Evolutionary conservation across 2,888 invertebrate species (phyloP), one percentile per base, ranked within the genome.

Genomic region (Metopia argyrocephala): DNA sequence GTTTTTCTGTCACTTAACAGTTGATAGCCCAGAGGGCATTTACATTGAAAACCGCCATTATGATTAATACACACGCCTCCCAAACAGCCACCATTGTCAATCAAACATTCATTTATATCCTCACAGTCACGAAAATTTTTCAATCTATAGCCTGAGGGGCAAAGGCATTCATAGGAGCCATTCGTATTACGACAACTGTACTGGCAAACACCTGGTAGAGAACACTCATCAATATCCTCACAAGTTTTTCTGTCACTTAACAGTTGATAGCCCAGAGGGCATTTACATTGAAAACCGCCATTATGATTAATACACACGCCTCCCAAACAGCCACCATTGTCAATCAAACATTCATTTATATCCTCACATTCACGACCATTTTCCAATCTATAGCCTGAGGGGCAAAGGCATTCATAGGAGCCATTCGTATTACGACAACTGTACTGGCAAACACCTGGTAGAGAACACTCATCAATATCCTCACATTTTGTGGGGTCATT

Each of bases 401-500:
- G 92, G 84, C 95, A 95, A n/a, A 88, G 88, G 86, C 95, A 95
- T 78, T 91, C 90, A 50, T 90, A 93, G 2, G 91, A 91, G 1
- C 92, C 93, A 6, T 90, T 87, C 0, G 87, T 86, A 81, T 92
- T 93, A 2, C 86, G 83, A 79, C 93, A 93, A 12, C 87, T 86
- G 79, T 91, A 91, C 20, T 91, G 89, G 81, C 93, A 93, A 2
- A 88, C 80, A 0, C 92, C 93, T 75, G 93, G 92, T 56, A 90
- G 88, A 2, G 88, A 84, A 83, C 94, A 94, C 85, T 90, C 91
- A 87, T 93, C 91, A 31, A 92, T 87, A 87, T 92, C 92, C 2
- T 88, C 81, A 79, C 92, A 92, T 31, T 86, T 86, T 2, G 59
- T 66, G 7, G 83, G 80, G 38, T 85, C 79, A 84, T 12, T 90